Conservation (phyloP, 2,797 vertebrate genomes). For the Helicolenus hilgendorfi region DNA sequence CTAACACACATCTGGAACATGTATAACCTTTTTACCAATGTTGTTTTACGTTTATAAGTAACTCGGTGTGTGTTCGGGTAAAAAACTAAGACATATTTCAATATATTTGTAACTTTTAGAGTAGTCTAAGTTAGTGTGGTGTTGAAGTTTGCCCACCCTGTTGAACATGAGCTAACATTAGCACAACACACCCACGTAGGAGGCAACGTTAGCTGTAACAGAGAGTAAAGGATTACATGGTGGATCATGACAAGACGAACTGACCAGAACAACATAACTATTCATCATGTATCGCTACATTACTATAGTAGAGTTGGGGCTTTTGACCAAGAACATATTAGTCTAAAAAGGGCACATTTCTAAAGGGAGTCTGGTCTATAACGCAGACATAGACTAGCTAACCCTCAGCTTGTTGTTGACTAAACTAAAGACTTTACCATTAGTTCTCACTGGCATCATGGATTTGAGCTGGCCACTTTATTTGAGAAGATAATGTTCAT, state of each 20-base stretch:
- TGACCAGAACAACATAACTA: neutral
- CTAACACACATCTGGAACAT: neutral
- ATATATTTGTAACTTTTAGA: neutral
- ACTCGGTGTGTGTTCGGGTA: neutral
- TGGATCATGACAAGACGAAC: neutral
- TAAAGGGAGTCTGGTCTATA: neutral
- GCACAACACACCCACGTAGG: constrained; percentile 24
- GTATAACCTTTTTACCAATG: too few species aligned
- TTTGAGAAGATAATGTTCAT: neutral
- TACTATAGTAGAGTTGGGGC: too few species aligned
- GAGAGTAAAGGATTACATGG: too few species aligned
- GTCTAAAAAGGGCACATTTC: neutral
- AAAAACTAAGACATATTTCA: fast-evolving
- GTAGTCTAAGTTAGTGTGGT: neutral
- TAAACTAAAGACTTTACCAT: neutral
- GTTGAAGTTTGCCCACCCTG: neutral
- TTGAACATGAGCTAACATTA: constrained; percentile 28
- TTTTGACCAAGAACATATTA: too few species aligned
- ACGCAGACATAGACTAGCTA: neutral
- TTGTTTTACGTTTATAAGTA: too few species aligned
- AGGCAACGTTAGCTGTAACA: too few species aligned
- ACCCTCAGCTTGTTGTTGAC: neutral
- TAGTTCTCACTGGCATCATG: neutral
- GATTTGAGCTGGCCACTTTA: neutral
- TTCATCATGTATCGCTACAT: neutral